Evolutionary conservation across 1,140 invertebrate species (phyloP).

Genomic region (Lucilia sericata): DNA sequence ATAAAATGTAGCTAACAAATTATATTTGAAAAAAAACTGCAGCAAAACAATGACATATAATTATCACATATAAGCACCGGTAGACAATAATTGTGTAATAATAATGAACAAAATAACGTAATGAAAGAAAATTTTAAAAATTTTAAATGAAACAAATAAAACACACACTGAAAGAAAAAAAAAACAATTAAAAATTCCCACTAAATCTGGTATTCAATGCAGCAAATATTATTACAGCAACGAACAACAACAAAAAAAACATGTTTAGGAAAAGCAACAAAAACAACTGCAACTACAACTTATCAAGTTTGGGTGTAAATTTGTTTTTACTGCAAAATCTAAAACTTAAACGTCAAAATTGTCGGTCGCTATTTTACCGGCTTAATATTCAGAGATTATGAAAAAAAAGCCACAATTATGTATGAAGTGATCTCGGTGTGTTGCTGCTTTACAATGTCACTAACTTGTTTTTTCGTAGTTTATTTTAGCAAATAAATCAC

Average conservation of each 20-base stretch:
- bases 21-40: background rate
- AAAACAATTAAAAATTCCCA: background rate
- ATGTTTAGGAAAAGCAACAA: background rate
- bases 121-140: background rate
- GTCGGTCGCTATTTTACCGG: background rate
- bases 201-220: background rate
- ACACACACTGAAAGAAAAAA: background rate
- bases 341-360: no score
- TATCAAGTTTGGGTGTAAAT: background rate
- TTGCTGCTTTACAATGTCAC: constrained; percentile 3
- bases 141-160: background rate
- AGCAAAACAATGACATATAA: background rate
- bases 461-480: background rate
- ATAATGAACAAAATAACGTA: background rate
- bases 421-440: background rate
- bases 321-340: no score
- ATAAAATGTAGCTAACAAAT: no score
- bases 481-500: background rate
- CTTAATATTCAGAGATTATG: background rate
- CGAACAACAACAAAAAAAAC: background rate
- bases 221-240: background rate
- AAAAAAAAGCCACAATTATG: background rate
- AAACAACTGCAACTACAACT: background rate
- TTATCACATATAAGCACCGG: background rate
- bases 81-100: background rate